Percentiles rank a stretch among this genome's conserved stretches.
Evolutionary conservation across 2,113 vertebrate genomes (phyloP).

Genomic region (Stigmatopora argus): DNA sequence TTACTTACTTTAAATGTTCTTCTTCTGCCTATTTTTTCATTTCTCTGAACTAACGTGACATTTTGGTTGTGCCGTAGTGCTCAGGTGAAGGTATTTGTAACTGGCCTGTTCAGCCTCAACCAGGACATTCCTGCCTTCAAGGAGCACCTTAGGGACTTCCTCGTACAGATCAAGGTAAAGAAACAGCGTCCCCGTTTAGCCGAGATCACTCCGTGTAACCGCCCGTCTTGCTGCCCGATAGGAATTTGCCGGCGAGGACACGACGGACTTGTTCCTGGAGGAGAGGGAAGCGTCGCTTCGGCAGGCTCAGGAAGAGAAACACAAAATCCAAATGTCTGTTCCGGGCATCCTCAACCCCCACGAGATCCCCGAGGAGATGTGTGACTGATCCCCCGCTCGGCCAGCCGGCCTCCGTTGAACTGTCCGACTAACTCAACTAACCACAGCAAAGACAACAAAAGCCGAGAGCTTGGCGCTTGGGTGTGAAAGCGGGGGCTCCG

Average conservation of each 20-base stretch:
- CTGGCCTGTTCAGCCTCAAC: slow-evolving; percentile 97
- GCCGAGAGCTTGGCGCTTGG: slow-evolving; percentile 49
- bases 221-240: slow-evolving; percentile 34
- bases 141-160: slow-evolving; percentile 95
- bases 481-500: slow-evolving; percentile 30
- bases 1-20: no score
- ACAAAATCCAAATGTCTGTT: slow-evolving; percentile 99
- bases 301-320: slow-evolving; percentile 98
- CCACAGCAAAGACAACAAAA: slow-evolving; percentile 55
- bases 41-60: slow-evolving; percentile 30
- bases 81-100: slow-evolving; percentile 99
- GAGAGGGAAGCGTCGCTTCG: slow-evolving; percentile 95
- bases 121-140: slow-evolving; percentile 99
- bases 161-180: slow-evolving; percentile 96
- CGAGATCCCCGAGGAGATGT: slow-evolving; percentile 99
- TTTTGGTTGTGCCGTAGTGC: slow-evolving; percentile 70
- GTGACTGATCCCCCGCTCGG: slow-evolving; percentile 76
- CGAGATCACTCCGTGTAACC: background rate
- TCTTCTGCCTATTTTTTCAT: no score
- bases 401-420: slow-evolving; percentile 17
- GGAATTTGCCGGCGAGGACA: slow-evolving; percentile 99
- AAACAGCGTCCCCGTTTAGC: no score
- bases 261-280: slow-evolving; percentile 94
- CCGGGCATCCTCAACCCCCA: slow-evolving; percentile 99
- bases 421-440: slow-evolving; percentile 42